phyloP scores from a whole-genome alignment of 2,113 vertebrate species.

The Psilopsiagon aymara region DNA sequence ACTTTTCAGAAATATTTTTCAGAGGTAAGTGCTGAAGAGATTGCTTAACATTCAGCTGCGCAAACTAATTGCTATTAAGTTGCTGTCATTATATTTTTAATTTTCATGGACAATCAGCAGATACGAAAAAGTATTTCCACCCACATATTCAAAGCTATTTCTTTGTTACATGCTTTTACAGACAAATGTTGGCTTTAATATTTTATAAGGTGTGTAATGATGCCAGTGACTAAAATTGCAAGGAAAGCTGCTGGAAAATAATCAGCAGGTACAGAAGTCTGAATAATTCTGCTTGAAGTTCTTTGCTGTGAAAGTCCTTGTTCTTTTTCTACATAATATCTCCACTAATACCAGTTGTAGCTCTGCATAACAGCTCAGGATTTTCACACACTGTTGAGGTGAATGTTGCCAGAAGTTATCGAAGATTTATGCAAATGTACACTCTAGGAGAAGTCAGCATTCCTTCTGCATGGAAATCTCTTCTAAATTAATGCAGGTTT shows the following conservation, averaged over 20 bases:
- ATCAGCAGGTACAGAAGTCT: background rate
- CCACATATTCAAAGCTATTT: background rate
- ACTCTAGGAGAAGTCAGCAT: background rate
- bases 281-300: constrained; percentile 4
- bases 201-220: background rate
- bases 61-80: background rate
- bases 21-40: background rate
- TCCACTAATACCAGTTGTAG: background rate
- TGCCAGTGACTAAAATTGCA: background rate
- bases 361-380: background rate
- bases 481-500: background rate
- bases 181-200: background rate
- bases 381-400: background rate
- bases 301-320: background rate
- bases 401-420: background rate
- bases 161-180: background rate
- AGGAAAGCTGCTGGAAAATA: constrained; percentile 14
- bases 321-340: background rate
- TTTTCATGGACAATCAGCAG: background rate
- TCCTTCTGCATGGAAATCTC: background rate
- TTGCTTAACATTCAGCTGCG: background rate
- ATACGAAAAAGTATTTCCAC: background rate
- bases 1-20: background rate
- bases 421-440: constrained; percentile 31
- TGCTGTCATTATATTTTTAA: background rate